Evolutionary conservation across 2,113 vertebrate species (phyloP), one percentile per base, ranked within the genome.

Genomic region (Cinclus mexicanus): DNA sequence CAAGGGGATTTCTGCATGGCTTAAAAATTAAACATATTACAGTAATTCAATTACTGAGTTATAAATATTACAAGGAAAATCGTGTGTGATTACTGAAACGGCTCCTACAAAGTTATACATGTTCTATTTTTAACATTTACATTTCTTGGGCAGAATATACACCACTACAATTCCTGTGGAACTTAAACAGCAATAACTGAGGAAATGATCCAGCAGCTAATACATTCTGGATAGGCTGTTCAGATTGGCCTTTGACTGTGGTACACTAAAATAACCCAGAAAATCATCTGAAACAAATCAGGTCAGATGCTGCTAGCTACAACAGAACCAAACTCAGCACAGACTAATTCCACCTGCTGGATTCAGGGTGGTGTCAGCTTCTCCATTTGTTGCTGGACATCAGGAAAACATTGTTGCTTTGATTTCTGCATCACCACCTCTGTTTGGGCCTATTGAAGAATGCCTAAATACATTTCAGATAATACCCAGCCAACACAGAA

Each of bases 41-140:
- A 97, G 81, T 95, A 97, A 96, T 96, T 94, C 81, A 93, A 93
- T 97, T 97, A 97, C 95, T 93, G 77, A 94, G 87, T 95, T 96
- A 94, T 96, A 98, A 97, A 96, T 95, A 92, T 97, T 95, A 94
- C 68, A 97, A 96, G 69, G 57, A 97, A 96, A 97, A 63, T 28
- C 42, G 55, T 78, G 46, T 49, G 46, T 77, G 67, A 85, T 87
- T 91, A 79, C 25, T 46, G 50, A 91, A 94, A 93, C 0, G 5
- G 28, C 21, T 94, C 53, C 80, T 87, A 47, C 31, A 71, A 90
- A 90, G 70, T 94, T 57, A 85, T 20, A 69, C 56, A 10, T 21
- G 6, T 56, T 94, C 64, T 70, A 82, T 93, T 87, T 93, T 95
- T 94, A 91, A 92, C 37, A 24, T 16, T 77, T 41, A 50, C 33